These are phyloP conservation scores for Fistularia tabacaria DNA, from an alignment of 2,797 vertebrate genomes.

Conservation along the genomic window DNA sequence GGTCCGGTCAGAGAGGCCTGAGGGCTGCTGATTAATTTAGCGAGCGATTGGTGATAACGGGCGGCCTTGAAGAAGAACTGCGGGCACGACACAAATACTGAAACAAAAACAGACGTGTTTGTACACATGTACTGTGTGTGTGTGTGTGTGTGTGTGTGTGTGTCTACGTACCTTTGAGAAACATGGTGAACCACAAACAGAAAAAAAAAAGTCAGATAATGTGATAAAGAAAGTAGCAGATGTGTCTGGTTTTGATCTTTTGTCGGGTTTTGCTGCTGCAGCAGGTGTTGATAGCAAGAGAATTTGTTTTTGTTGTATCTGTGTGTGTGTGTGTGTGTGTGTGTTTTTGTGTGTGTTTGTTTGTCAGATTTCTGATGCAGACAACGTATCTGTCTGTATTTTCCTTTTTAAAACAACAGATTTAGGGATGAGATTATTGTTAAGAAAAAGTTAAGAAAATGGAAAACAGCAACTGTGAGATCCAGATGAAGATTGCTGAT, in stretches of 20 bases:
- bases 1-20: constrained; percentile 53
- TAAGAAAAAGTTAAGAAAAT: no score
- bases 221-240: not conserved
- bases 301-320: not conserved
- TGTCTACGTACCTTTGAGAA: not conserved
- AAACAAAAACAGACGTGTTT: not conserved
- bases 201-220: not conserved
- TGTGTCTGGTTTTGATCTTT: constrained; percentile 1
- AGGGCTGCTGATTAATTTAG: constrained; percentile 68
- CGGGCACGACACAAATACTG: not conserved
- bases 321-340: not conserved
- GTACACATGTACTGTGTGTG: not conserved
- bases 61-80: constrained; percentile 49
- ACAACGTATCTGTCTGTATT: not conserved
- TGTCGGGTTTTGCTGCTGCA: constrained; percentile 3
- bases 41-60: constrained; percentile 56
- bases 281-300: not conserved
- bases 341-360: not conserved
- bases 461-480: no score
- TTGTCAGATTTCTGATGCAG: not conserved
- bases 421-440: no score
- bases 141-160: not conserved
- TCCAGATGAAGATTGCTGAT: no score
- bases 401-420: no score
- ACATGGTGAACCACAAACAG: not conserved